Evolutionary conservation across 2,888 invertebrate species (phyloP).

Genomic region (Bhutanitis thaidina): DNA sequence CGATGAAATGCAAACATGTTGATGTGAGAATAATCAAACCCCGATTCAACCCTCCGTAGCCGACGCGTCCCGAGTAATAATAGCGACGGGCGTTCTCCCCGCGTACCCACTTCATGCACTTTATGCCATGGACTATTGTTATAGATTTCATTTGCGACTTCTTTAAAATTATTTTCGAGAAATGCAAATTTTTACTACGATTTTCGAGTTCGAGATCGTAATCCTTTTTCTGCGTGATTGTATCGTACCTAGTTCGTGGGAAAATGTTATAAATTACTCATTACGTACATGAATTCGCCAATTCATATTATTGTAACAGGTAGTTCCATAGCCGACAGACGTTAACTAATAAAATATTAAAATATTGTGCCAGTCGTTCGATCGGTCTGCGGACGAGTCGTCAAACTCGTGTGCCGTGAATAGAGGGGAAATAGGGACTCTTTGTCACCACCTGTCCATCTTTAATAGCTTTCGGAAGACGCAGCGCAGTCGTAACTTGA

Average conservation of each 20-base stretch:
- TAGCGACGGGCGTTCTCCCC: constrained; percentile 52
- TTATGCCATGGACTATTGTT: constrained; percentile 14
- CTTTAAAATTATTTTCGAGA: not conserved
- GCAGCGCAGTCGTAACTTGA: constrained; percentile 45
- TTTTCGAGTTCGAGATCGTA: not conserved
- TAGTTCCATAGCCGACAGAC: not conserved
- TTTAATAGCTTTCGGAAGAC: constrained; percentile 73
- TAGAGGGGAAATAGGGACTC: constrained; percentile 66
- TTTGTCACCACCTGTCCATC: constrained; percentile 72
- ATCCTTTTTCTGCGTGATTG: not conserved
- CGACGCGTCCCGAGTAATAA: constrained; percentile 52
- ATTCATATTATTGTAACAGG: not conserved
- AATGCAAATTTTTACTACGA: not conserved
- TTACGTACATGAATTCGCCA: not conserved
- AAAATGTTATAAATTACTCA: not conserved
- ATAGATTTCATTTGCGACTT: not conserved
- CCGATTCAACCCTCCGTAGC: constrained; percentile 56
- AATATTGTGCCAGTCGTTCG: constrained; percentile 18
- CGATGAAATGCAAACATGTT: constrained; percentile 72
- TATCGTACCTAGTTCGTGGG: not conserved
- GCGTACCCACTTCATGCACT: constrained; percentile 36
- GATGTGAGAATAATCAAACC: constrained; percentile 73
- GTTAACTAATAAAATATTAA: not conserved
- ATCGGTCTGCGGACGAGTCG: constrained; percentile 40
- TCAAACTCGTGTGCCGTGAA: constrained; percentile 27